Evolutionary conservation across 2,888 invertebrate species (phyloP), one percentile per base, ranked within the genome.

Genomic region (Malthinus flaveolus): DNA sequence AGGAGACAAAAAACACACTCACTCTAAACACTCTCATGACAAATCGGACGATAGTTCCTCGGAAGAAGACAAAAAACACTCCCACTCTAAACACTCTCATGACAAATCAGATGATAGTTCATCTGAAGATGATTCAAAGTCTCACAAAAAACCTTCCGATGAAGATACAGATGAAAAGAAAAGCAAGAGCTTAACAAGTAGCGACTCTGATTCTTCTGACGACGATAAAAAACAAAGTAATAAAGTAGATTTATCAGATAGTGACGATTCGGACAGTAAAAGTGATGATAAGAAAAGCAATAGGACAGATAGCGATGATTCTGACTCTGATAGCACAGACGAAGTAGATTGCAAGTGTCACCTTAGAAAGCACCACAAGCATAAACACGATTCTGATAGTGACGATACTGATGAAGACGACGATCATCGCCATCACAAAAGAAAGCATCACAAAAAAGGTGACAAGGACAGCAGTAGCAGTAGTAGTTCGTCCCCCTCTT

Each of bases 101-200:
- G 57, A 66, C 45, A 53, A 64, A 51, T 54, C 63, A 23, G 59
- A 65, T 33, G 61, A 60, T 32, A 51, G 59, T 34, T 49, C 61
- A 1, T 23, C 42, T 42, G 35, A 59, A 33, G n/a, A 61, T 56
- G 32, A 55, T 23, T 23, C 23, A 23, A 23, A 23, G 5, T 23
- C 23, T 23, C 23, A 23, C 23, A 23, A 23, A 5, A 23, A 23
- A 23, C 23, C 3, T 23, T 23, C 23, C 5, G 3, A 23, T 5
- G 10, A 11, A 33, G 11, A 11, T 36, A 37, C 45, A 39, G 39
- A 50, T 15, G 51, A 33, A 31, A 56, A 54, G 15, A 49, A 10
- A 34, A 50, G 49, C 15, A 42, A 1, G 15, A 42, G 7, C 10
- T 5, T 1, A 11, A 36, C n/a, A 13, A 39, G 54, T 56, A 53